Evolutionary conservation across 2,797 vertebrate genomes (phyloP).

Genomic region (Acanthurus leucopareius): DNA sequence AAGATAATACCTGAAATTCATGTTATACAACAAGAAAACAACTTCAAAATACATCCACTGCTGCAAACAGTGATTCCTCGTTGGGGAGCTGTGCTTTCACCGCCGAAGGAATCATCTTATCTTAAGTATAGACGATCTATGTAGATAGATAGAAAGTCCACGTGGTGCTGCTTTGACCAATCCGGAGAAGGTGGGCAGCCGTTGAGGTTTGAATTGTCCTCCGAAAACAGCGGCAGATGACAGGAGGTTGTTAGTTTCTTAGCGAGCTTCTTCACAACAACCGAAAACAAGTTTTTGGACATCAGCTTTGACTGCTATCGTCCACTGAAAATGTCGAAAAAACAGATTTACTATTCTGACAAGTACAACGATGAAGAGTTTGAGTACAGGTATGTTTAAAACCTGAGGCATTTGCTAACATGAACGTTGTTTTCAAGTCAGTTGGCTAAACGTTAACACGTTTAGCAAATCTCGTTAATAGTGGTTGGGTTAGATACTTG

Average conservation of each 20-base stretch:
- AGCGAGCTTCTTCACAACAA: background rate
- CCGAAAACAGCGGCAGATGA: slow-evolving; percentile 76
- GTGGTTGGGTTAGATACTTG: no score
- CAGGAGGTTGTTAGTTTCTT: slow-evolving; percentile 44
- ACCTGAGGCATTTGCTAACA: background rate
- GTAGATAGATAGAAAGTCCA: rapidly evolving
- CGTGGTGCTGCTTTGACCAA: slow-evolving; percentile 64
- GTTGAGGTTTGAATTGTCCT: slow-evolving; percentile 82
- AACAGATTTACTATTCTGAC: slow-evolving; percentile 88
- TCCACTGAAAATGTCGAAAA: slow-evolving; percentile 82
- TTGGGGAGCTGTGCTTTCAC: background rate
- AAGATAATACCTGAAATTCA: rapidly evolving
- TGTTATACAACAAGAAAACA: background rate
- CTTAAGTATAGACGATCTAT: slow-evolving; percentile 6
- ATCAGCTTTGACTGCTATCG: background rate
- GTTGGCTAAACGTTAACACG: slow-evolving; percentile 3
- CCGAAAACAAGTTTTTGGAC: background rate
- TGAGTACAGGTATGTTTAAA: slow-evolving; percentile 84
- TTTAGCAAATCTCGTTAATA: background rate
- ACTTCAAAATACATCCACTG: rapidly evolving
- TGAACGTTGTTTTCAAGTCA: slow-evolving; percentile 15
- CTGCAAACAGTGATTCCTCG: background rate
- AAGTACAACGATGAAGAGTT: slow-evolving; percentile 88
- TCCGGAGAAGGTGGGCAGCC: slow-evolving; percentile 64
- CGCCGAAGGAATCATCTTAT: background rate